Conservation (phyloP, 2,113 vertebrate species). For the Ptyas mucosa region DNA sequence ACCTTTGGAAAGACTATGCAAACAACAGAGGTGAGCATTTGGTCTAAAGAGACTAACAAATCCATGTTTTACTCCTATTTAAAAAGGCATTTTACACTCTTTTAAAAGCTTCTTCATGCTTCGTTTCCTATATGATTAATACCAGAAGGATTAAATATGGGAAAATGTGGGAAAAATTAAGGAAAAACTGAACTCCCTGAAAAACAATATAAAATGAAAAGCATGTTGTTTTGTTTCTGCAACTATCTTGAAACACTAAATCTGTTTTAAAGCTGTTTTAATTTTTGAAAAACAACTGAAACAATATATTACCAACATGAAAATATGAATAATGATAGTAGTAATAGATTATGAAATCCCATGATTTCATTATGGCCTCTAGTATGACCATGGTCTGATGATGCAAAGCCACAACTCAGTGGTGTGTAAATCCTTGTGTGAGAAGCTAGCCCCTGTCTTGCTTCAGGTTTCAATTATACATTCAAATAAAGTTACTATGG, state of each 20-base stretch:
- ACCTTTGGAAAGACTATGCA: background rate
- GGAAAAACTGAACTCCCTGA: conserved; percentile 21
- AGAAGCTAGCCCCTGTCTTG: background rate
- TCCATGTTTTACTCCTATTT: background rate
- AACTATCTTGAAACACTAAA: conserved; percentile 3
- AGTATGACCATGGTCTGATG: background rate
- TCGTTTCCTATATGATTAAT: conserved; percentile 52
- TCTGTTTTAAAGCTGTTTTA: conserved; percentile 7
- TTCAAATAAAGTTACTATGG: background rate
- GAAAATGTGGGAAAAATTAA: conserved; percentile 16
- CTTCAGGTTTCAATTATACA: background rate
- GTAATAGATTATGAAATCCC: background rate
- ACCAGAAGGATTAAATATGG: conserved; percentile 36
- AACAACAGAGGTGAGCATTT: background rate
- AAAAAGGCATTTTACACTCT: background rate
- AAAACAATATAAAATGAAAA: conserved; percentile 13
- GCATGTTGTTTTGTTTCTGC: conserved; percentile 4
- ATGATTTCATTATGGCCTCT: background rate
- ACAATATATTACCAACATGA: background rate
- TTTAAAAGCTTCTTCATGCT: conserved; percentile 43
- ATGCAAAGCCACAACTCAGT: background rate
- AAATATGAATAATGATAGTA: background rate
- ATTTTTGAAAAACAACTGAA: background rate
- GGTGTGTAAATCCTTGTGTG: background rate
- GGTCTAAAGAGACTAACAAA: conserved; percentile 24